phyloP scores from a whole-genome alignment of 2,797 vertebrate genomes.

The Hoplostethus mediterraneus region DNA sequence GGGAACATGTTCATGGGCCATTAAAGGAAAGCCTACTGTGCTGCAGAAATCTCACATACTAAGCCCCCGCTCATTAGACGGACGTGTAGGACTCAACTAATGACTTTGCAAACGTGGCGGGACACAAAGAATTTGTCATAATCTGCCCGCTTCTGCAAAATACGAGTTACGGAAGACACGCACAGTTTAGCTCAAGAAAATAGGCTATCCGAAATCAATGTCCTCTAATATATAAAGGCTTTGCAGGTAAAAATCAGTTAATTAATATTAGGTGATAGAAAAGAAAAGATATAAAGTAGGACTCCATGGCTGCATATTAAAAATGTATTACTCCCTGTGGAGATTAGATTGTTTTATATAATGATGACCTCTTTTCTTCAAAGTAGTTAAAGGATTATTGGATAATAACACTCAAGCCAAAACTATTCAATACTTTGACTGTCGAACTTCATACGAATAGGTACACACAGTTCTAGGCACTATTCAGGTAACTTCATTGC shows the following conservation, averaged over 20 bases:
- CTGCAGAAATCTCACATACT: slow-evolving; percentile 43
- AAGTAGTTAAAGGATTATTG: neutral
- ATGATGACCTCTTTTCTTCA: too few species aligned
- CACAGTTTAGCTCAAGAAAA: neutral
- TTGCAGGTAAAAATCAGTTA: slow-evolving; percentile 17
- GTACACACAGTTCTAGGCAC: too few species aligned
- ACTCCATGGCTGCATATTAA: slow-evolving; percentile 6
- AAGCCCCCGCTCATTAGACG: slow-evolving; percentile 61
- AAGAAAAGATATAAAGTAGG: slow-evolving; percentile 27
- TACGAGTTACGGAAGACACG: neutral
- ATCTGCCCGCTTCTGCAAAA: slow-evolving; percentile 35
- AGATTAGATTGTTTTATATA: slow-evolving; percentile 47
- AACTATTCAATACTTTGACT: too few species aligned
- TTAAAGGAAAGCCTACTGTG: slow-evolving; percentile 62
- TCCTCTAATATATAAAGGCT: neutral
- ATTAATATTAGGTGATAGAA: slow-evolving; percentile 18
- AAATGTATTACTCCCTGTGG: slow-evolving; percentile 26
- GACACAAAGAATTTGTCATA: slow-evolving; percentile 49
- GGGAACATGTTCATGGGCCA: slow-evolving; percentile 62
- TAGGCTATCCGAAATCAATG: neutral
- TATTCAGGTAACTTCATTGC: neutral
- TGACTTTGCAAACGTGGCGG: slow-evolving; percentile 58
- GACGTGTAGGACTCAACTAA: slow-evolving; percentile 45
- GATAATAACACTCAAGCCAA: slow-evolving; percentile 8
- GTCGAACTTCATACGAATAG: too few species aligned